These are phyloP conservation scores for Sicus ferrugineus DNA, from an alignment of 2,888 invertebrate species.

Conservation along the genomic window DNA sequence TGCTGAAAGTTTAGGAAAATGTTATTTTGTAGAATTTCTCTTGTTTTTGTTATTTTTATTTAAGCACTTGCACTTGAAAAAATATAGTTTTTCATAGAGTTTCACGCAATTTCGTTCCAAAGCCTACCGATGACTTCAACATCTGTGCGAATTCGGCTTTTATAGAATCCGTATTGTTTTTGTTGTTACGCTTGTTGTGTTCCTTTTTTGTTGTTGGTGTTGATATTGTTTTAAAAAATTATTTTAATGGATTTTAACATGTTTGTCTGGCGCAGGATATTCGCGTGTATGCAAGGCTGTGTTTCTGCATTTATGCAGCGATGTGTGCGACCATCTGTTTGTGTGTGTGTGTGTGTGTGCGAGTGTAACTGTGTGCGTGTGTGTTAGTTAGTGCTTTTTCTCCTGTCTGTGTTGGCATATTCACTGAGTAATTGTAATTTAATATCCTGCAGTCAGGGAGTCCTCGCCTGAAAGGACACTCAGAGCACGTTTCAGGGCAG, in stretches of 20 bases:
- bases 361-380: not conserved
- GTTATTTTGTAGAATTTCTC: not conserved
- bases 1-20: not conserved
- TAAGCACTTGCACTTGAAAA: not conserved
- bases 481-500: not conserved
- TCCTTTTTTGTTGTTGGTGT: not conserved
- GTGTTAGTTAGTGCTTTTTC: not conserved
- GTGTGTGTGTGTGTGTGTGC: not conserved
- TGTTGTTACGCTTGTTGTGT: not conserved
- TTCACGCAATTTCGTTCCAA: too few species aligned
- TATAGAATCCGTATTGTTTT: too few species aligned
- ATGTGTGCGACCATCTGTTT: not conserved
- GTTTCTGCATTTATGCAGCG: not conserved
- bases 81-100: not conserved
- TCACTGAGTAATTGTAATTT: conserved; percentile 31
- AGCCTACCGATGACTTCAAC: too few species aligned
- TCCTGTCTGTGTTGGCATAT: conserved; percentile 2
- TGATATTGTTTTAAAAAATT: not conserved
- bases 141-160: too few species aligned
- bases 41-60: conserved; percentile 17
- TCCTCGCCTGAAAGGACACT: not conserved
- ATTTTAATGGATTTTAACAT: conserved; percentile 27
- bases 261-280: not conserved
- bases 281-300: not conserved
- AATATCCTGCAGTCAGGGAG: conserved; percentile 19